Evolutionary conservation across 2,888 invertebrate species (phyloP), one percentile per base, ranked within the genome.

Genomic region (Alviniconcha strummeri): DNA sequence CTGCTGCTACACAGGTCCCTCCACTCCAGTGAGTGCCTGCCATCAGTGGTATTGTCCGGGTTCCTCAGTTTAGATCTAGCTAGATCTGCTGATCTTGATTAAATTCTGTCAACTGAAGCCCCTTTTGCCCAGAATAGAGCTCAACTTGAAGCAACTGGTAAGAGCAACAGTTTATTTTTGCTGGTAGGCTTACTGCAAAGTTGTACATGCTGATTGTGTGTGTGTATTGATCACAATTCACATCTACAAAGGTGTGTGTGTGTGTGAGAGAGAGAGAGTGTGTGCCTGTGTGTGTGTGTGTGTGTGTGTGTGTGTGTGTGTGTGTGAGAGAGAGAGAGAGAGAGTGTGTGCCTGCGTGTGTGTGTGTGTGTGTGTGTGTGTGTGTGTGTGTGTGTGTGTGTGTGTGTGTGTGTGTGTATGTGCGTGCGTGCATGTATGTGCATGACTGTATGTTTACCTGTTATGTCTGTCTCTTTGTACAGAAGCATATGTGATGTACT

Each of bases 401-500:
- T 64, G 9, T 64, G 64, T 3, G 64, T 3, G 64, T 3, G 64
- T 3, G 4, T 64, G 64, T 64, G 9, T 64, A 4, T 15, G n/a
- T 19, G 72, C 4, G 72, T 36, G n/a, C 9, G 72, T 19, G 72
- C 9, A n/a, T 72, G 72, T 72, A 1, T 72, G 72, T 72, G 36
- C 4, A n/a, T 72, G 4, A 15, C 9, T 72, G 72, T 72, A n/a
- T 72, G 9, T 72, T 9, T 5, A 72, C 36, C 19, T 1, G 5
- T 36, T 15, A 13, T 9, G 64, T 15, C 9, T 64, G 64, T 36
- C 36, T 36, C 36, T 36, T 36, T 36, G 36, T 36, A 36, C 72
- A 92, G 91, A 85, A 80, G 87, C 69, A 96, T 98, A 0, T 98
- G 98, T 93, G 98, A 98, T 92, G 96, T 96, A 89, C 96, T 98